Percentiles rank a stretch among this genome's conserved stretches.
Conservation (phyloP, 2,113 vertebrate genomes). For the Engystomops pustulosus region DNA sequence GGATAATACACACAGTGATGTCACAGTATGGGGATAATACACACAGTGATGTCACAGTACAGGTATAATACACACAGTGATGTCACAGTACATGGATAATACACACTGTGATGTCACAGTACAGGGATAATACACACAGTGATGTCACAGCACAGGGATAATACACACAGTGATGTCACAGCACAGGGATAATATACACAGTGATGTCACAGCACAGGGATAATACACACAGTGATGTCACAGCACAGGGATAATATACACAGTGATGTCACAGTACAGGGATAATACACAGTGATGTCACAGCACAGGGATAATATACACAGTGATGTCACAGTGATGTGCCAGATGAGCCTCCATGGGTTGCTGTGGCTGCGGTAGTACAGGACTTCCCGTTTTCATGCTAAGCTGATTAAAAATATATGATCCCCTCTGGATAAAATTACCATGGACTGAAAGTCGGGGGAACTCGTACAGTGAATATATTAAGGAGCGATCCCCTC, state of each 20-base stretch:
- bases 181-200: background rate
- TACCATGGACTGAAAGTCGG: constrained; percentile 19
- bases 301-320: background rate
- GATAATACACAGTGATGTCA: background rate
- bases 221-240: too few relatives aligned
- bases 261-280: too few relatives aligned
- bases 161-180: background rate
- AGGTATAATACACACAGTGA: too few relatives aligned
- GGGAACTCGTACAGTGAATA: constrained; percentile 31
- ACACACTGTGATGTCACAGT: too few relatives aligned
- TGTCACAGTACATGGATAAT: too few relatives aligned
- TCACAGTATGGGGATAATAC: too few relatives aligned
- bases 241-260: too few relatives aligned
- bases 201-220: background rate
- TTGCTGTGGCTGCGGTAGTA: constrained; percentile 29
- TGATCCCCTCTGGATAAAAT: constrained; percentile 31
- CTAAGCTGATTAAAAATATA: constrained; percentile 45
- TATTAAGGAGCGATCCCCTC: constrained; percentile 43
- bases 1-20: too few relatives aligned
- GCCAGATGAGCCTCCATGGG: background rate
- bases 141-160: too few relatives aligned
- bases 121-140: too few relatives aligned
- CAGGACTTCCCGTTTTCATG: constrained; percentile 26
- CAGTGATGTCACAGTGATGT: background rate
- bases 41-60: too few relatives aligned